These are phyloP conservation scores for Phaetusa simplex DNA, from an alignment of 2,113 vertebrate genomes.

Conservation along the genomic window DNA sequence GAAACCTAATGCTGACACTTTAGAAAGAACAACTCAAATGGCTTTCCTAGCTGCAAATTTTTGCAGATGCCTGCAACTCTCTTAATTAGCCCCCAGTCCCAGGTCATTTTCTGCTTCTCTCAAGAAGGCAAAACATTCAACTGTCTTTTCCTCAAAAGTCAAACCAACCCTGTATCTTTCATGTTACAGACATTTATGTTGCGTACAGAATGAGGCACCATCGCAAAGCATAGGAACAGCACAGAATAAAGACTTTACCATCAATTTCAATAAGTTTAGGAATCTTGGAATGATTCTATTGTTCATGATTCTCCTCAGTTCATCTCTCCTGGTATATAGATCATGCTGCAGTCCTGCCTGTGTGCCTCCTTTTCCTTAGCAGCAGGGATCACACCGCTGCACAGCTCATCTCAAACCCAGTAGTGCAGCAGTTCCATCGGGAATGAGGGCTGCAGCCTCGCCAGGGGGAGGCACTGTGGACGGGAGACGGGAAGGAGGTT, in stretches of 20 bases:
- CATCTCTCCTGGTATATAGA: not conserved
- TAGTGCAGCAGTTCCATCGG: not conserved
- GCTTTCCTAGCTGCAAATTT: conserved; percentile 36
- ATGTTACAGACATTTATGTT: not conserved
- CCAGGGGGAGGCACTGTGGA: not conserved
- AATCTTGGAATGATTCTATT: conserved; percentile 20
- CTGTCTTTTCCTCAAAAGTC: not conserved
- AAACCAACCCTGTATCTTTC: not conserved
- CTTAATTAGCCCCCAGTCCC: conserved; percentile 31
- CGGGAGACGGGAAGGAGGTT: not conserved
- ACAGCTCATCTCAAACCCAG: not conserved
- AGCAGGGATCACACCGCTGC: not conserved
- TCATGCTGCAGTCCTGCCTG: not conserved
- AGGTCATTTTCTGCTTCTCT: conserved; percentile 24
- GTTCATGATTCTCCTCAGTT: conserved; percentile 17
- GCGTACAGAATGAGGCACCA: not conserved
- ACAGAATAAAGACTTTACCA: conserved; percentile 16
- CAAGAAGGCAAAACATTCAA: not conserved
- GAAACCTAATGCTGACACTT: conserved; percentile 27
- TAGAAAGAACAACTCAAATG: not conserved
- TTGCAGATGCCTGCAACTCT: conserved; percentile 30
- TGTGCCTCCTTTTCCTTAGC: not conserved
- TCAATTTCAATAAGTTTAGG: conserved; percentile 14
- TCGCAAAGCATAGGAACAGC: not conserved
- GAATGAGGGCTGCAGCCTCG: not conserved